Base-by-base conservation (phyloP, 2,888 invertebrate species). In the Nephrotoma appendiculata region DNA sequence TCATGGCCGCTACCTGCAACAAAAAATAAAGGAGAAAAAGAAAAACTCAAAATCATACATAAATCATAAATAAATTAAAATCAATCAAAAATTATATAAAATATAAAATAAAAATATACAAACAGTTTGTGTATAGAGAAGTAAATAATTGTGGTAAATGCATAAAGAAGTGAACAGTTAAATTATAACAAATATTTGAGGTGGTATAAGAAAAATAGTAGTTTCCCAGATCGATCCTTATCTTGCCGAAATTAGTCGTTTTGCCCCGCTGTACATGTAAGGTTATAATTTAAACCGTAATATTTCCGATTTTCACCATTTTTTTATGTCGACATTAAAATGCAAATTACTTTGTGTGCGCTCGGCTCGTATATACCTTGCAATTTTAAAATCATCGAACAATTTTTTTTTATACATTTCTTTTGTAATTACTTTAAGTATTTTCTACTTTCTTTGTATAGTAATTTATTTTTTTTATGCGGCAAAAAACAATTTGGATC, bases 1-100 rank as follows among this genome's bases (percentile, higher is more conserved):
- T 92, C 91, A 92, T 92, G 92, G 92, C 91, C 92, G 91, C 91
- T 91, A 91, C 91, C 91, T 91, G 90, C 19, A 88, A 88, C 52
- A 52, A 88, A 83, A 88, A 88, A 87, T 85, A 88, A 71, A 6
- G 87, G 86, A 41, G 87, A 86, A 88, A 87, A 88, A 45, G 31
- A 31, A 71, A 44, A 86, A 86, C 41, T 31, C 44, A 86, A 86
- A 86, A 86, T 84, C 43, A 84, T 71, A 71, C 71, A 71, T 71
- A 71, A 71, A 71, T 71, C 71, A 71, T 71, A 71, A 71, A 71
- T 71, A 71, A 71, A 86, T 7, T 71, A 85, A 86, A 86, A 9
- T 45, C n/a, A 85, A 85, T 15, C n/a, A 86, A 31, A 86, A n/a
- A 44, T 44, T 12, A 41, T 41, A 83, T 41, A 6, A 83, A 83